A percentile compares a stretch with the other conserved stretches of the same genome.
These are phyloP conservation scores for Apis cerana DNA, from an alignment of 1,140 invertebrate genomes.

Conservation along the genomic window DNA sequence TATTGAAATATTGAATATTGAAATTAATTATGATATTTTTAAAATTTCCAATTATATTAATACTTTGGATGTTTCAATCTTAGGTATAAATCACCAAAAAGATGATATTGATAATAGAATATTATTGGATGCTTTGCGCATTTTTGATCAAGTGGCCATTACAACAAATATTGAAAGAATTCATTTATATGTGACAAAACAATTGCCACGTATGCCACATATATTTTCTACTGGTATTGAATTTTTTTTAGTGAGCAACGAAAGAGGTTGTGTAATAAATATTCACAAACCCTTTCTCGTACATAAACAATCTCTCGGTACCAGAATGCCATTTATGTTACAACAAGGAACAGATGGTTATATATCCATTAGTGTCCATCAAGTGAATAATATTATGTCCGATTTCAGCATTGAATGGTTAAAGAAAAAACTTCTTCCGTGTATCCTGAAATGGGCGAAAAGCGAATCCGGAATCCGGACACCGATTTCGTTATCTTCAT, in stretches of 20 bases:
- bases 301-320: slow-evolving; percentile 68
- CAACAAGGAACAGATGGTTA: slow-evolving; percentile 52
- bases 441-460: slow-evolving; percentile 86
- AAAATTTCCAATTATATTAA: slow-evolving; percentile 55
- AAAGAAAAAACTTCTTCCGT: slow-evolving; percentile 82
- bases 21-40: slow-evolving; percentile 51
- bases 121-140: slow-evolving; percentile 30
- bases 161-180: slow-evolving; percentile 24
- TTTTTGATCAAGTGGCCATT: neutral
- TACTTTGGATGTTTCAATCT: slow-evolving; percentile 38
- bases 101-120: neutral
- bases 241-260: slow-evolving; percentile 67
- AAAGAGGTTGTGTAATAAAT: slow-evolving; percentile 53
- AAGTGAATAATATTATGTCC: slow-evolving; percentile 53
- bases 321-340: slow-evolving; percentile 67
- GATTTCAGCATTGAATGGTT: slow-evolving; percentile 81
- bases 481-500: slow-evolving; percentile 82
- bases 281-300: slow-evolving; percentile 57
- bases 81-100: slow-evolving; percentile 22
- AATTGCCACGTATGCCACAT: slow-evolving; percentile 72
- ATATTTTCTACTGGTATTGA: slow-evolving; percentile 74
- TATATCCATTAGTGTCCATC: slow-evolving; percentile 57
- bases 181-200: slow-evolving; percentile 68
- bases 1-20: slow-evolving; percentile 57
- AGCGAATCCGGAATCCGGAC: slow-evolving; percentile 58